Evolutionary conservation across 2,888 invertebrate genomes (phyloP), one percentile per base, ranked within the genome.

Genomic region (Drosophila lutescens): DNA sequence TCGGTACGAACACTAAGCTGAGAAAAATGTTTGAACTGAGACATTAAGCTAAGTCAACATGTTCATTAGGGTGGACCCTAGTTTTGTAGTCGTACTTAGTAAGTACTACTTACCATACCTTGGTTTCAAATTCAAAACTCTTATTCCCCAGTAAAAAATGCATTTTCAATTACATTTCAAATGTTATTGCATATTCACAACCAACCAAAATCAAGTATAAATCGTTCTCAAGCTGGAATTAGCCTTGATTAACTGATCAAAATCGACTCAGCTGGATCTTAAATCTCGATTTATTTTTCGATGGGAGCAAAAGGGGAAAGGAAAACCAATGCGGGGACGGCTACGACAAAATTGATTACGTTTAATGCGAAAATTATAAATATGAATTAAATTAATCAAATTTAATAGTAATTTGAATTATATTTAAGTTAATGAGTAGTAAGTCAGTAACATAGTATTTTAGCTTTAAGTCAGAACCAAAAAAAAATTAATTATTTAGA

Each of bases 381-480:
- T 88, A 85, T 86, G 80, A 86, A 86, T 86, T 83, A 85, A 83
- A 80, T 87, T 83, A 86, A 84, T 88, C 80, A 86, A 86, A 83
- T 87, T 86, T 86, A 88, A 85, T 85, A 85, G 82, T 83, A 87
- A 86, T 81, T 87, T 83, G 76, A 76, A 87, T 84, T 84, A 87
- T 74, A 84, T 80, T 84, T 87, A 84, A 88, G 88, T 84, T 84
- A 87, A 83, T 83, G 88, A 88, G 88, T 88, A 85, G 88, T 85
- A 86, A 83, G 86, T 87, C 88, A 87, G 83, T 86, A 85, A 79
- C 76, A 61, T 78, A 77, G 74, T 78, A 26, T 26, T 26, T 86
- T 76, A 86, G 82, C 77, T 77, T 77, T 58, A 76, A 75, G 75
- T 70, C 65, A 70, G 74, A 80, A 59, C 67, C 74, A 69, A 77